Evolutionary conservation across 2,888 invertebrate species (phyloP), one percentile per base, ranked within the genome.

Genomic region (Drosophila ustulata): DNA sequence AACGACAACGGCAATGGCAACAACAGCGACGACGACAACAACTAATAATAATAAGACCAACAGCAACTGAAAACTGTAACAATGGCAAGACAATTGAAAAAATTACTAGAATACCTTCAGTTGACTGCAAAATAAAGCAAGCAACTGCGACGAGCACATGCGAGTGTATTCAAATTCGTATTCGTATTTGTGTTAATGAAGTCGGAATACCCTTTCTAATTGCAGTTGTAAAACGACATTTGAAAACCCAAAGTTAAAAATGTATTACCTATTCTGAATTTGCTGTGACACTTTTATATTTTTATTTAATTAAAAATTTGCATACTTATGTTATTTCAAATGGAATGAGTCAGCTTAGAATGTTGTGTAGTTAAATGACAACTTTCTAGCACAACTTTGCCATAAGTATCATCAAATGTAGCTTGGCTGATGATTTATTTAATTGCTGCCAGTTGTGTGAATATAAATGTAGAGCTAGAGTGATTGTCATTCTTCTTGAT

Each of bases 81-180:
- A 82, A 65, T 80, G 61, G 62, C 76, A 75, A 70, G 53, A 68
- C 79, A 70, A 73, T 67, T 71, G 62, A 51, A 65, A 66, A 41
- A 51, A 34, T 50, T 63, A 53, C 77, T 71, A 71, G 77, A 80
- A 78, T 78, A 58, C 77, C 80, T 80, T 77, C 72, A 58, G 49
- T 55, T 62, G 51, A 41, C 51, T 59, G 53, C 39, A 59, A 34
- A 52, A 43, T 58, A 32, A 56, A 37, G 8, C 32, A 47, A 61
- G 45, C 49, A 28, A 52, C 39, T 50, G 45, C 61, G 61, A 71
- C 52, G 65, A 65, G 57, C 43, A 45, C 11, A 52, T 6, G 2
- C 8, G 26, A 34, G 9, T 39, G 3, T 18, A 18, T 7, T 18
- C 18, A 18, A 18, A 18, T 18, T 34, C 34, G 34, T 8, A 32